Conservation (phyloP, 2,113 vertebrate genomes). For the Macheiramphus alcinus region DNA sequence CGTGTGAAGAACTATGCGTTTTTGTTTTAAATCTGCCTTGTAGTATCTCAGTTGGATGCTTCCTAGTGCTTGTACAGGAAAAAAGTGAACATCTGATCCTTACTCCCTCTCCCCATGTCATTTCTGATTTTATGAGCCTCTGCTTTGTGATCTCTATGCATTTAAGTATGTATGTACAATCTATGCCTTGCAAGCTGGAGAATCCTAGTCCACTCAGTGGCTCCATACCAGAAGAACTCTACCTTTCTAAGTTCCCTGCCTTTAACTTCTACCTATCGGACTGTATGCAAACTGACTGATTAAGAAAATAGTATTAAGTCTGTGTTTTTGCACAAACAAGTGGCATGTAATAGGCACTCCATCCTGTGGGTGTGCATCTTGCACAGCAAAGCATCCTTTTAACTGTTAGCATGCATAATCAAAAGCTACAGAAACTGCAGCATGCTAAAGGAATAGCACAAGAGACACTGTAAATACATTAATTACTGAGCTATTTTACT, state of each 20-base stretch:
- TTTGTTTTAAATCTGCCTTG: background rate
- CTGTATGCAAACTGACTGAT: background rate
- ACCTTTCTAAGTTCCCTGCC: background rate
- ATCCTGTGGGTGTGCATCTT: background rate
- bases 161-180: background rate
- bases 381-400: background rate
- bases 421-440: background rate
- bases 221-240: background rate
- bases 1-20: background rate
- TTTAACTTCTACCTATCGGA: background rate
- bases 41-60: background rate
- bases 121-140: background rate
- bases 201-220: background rate
- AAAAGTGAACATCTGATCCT: background rate
- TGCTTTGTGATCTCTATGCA: background rate
- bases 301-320: background rate
- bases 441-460: background rate
- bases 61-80: background rate
- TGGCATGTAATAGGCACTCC: background rate
- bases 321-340: background rate
- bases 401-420: background rate
- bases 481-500: background rate
- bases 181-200: background rate
- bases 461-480: background rate
- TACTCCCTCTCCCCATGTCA: background rate